A percentile compares a stretch with the other conserved stretches of the same genome.
Conservation (phyloP, 2,888 invertebrate species). For the Habroteleia sp. region DNA sequence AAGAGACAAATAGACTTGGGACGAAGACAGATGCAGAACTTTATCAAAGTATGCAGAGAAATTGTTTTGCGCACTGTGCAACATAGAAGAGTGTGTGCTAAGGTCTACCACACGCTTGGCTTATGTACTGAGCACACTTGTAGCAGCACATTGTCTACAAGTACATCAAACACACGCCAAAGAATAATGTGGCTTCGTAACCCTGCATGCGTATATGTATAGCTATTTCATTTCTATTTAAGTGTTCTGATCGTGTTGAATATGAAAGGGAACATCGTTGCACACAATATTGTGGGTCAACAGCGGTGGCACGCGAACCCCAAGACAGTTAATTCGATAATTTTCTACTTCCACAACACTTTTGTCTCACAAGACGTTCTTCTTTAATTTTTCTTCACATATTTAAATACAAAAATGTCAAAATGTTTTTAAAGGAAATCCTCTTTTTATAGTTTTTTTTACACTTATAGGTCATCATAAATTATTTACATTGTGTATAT, state of each 20-base stretch:
- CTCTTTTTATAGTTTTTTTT: no score
- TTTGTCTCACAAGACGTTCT: slow-evolving; percentile 2
- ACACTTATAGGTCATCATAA: no score
- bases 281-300: slow-evolving; percentile 65
- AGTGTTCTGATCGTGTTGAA: slow-evolving; percentile 9
- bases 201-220: slow-evolving; percentile 4
- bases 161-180: slow-evolving; percentile 33
- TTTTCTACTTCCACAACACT: slow-evolving; percentile 68
- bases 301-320: slow-evolving; percentile 66
- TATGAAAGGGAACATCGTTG: slow-evolving; percentile 26
- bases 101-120: slow-evolving; percentile 53
- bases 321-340: slow-evolving; percentile 72
- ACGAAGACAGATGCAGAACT: slow-evolving; percentile 37
- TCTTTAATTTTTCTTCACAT: not conserved
- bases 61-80: slow-evolving; percentile 49
- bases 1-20: slow-evolving; percentile 31
- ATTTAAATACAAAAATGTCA: no score
- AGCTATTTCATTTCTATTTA: no score
- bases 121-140: slow-evolving; percentile 43
- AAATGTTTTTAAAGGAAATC: no score
- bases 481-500: no score
- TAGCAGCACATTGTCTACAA: slow-evolving; percentile 38
- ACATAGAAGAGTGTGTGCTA: slow-evolving; percentile 50
- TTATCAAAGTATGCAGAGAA: slow-evolving; percentile 59
- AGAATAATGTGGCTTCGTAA: slow-evolving; percentile 21